These are phyloP conservation scores for Riparia riparia DNA, from an alignment of 2,113 vertebrate species.

Conservation along the genomic window DNA sequence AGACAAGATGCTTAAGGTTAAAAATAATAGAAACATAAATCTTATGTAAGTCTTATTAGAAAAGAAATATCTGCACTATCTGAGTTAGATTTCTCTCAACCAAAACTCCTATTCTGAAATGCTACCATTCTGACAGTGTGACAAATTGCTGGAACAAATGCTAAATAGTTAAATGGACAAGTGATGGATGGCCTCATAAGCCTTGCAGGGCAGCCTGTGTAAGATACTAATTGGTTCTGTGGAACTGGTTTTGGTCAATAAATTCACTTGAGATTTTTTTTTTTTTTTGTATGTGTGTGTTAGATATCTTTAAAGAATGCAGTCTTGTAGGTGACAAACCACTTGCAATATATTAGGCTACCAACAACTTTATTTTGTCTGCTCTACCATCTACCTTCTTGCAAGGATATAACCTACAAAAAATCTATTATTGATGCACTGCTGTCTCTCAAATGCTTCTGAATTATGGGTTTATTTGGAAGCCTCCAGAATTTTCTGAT, in stretches of 20 bases:
- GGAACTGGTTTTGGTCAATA: slow-evolving; percentile 84
- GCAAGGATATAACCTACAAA: slow-evolving; percentile 17
- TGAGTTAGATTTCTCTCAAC: slow-evolving; percentile 78
- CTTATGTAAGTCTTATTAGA: slow-evolving; percentile 73
- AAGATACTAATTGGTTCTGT: slow-evolving; percentile 86
- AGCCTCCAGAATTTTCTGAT: not conserved
- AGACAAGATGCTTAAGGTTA: slow-evolving; percentile 73
- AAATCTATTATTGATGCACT: not conserved
- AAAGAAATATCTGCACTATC: slow-evolving; percentile 72
- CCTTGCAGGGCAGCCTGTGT: slow-evolving; percentile 79
- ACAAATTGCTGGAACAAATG: slow-evolving; percentile 86
- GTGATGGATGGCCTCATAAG: slow-evolving; percentile 86
- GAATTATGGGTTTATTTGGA: slow-evolving; percentile 15
- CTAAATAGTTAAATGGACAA: slow-evolving; percentile 86
- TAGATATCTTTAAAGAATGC: slow-evolving; percentile 72
- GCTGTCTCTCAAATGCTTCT: not conserved
- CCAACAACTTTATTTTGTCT: slow-evolving; percentile 59
- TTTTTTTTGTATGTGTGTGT: slow-evolving; percentile 4
- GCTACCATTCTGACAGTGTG: slow-evolving; percentile 80
- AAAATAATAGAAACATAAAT: slow-evolving; percentile 75
- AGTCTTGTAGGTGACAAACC: slow-evolving; percentile 71
- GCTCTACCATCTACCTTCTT: slow-evolving; percentile 1
- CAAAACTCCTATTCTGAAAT: slow-evolving; percentile 76
- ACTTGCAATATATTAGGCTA: slow-evolving; percentile 55
- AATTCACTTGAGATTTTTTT: slow-evolving; percentile 76